Conservation (phyloP, 2,797 vertebrate species). For the Gobio occitaniae region DNA sequence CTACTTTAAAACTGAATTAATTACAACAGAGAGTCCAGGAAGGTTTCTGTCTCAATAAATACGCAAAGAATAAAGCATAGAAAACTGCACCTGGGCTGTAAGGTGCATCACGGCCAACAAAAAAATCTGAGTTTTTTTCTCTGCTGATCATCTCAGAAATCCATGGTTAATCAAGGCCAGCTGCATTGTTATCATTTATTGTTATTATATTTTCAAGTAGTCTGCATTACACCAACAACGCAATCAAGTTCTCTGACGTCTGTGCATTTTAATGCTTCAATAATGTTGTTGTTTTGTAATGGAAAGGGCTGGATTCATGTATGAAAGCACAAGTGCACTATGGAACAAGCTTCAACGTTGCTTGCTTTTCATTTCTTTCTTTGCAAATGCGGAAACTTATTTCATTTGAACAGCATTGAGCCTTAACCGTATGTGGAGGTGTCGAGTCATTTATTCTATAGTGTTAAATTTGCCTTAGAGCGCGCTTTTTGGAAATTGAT, state of each 20-base stretch:
- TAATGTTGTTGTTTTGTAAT: conserved; percentile 18
- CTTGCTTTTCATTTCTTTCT: neutral
- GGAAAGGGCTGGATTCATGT: neutral
- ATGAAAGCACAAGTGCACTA: neutral
- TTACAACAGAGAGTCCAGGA: conserved; percentile 22
- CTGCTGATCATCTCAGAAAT: conserved; percentile 9
- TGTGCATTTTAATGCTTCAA: neutral
- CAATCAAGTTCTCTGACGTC: neutral
- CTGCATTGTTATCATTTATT: conserved; percentile 7
- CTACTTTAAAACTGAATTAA: conserved; percentile 46
- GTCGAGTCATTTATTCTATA: neutral
- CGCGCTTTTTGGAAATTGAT: neutral
- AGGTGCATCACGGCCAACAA: conserved; percentile 1
- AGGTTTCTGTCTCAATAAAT: conserved; percentile 18
- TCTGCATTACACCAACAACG: neutral
- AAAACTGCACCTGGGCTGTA: conserved; percentile 22
- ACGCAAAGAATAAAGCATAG: neutral
- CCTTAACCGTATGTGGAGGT: neutral
- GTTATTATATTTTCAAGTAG: conserved; percentile 3
- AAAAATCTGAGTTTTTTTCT: neutral
- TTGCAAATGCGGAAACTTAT: neutral
- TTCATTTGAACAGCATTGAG: neutral
- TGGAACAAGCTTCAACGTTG: neutral
- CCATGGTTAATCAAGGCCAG: conserved; percentile 22
- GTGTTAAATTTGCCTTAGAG: neutral